A percentile compares a stretch with the other conserved stretches of the same genome.
phyloP scores from a whole-genome alignment of 1,140 invertebrate species.

The Anthonomus grandis region DNA sequence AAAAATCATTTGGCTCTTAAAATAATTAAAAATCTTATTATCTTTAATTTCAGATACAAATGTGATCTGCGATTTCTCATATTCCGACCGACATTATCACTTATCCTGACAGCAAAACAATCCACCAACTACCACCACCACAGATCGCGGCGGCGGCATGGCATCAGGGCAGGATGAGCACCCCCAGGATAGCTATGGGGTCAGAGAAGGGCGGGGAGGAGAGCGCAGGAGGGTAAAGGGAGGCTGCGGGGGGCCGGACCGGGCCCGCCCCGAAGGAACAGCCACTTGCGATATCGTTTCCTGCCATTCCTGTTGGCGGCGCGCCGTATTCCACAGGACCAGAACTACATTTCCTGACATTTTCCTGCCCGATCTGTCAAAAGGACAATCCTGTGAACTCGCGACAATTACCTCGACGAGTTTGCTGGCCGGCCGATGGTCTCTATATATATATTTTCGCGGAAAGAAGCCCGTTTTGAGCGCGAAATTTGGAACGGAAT shows the following conservation, averaged over 20 bases:
- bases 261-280: conserved; percentile 46
- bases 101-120: conserved; percentile 15
- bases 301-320: conserved; percentile 48
- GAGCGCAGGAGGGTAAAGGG: conserved; percentile 27
- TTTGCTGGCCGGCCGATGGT: conserved; percentile 16
- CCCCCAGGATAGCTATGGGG: no score
- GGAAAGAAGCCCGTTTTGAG: conserved; percentile 9
- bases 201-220: conserved; percentile 32
- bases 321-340: conserved; percentile 48
- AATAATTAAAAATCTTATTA: no score
- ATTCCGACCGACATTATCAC: conserved; percentile 1
- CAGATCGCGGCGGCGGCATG: conserved; percentile 12
- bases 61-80: conserved; percentile 3
- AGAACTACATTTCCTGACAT: conserved; percentile 44
- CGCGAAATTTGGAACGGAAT: conserved; percentile 10
- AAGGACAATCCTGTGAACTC: conserved; percentile 32
- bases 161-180: conserved; percentile 32
- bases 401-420: conserved; percentile 36
- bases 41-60: neutral
- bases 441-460: neutral
- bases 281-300: conserved; percentile 51
- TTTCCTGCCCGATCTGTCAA: conserved; percentile 38
- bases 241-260: conserved; percentile 38
- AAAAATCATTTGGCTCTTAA: no score
- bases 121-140: conserved; percentile 5